phyloP scores from a whole-genome alignment of 2,113 vertebrate genomes.

The Noturus placidus region DNA sequence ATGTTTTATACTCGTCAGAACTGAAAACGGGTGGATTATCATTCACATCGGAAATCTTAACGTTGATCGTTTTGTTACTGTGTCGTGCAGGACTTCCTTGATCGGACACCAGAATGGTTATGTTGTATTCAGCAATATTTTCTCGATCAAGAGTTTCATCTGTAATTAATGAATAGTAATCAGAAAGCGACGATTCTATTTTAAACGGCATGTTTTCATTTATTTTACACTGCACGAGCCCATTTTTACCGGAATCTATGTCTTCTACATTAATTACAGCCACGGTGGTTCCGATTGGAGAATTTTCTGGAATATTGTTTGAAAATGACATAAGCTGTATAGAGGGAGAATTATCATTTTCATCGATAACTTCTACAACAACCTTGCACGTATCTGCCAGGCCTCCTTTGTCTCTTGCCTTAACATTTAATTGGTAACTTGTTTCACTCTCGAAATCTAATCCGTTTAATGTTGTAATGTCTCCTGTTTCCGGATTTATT shows the following conservation, averaged over 20 bases:
- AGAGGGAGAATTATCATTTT: constrained; percentile 69
- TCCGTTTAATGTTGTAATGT: neutral
- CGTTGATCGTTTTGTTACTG: too few species aligned
- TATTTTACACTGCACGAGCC: constrained; percentile 39
- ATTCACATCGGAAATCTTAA: too few species aligned
- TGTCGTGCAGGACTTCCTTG: too few species aligned
- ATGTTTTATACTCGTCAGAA: too few species aligned
- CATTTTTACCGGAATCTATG: constrained; percentile 55
- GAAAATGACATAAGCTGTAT: constrained; percentile 61
- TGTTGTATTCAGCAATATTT: constrained; percentile 49
- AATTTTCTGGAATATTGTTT: constrained; percentile 56
- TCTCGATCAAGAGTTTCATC: constrained; percentile 59
- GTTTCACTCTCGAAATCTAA: constrained; percentile 72
- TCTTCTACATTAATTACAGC: constrained; percentile 57
- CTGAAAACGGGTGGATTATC: too few species aligned
- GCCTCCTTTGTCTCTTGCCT: constrained; percentile 72
- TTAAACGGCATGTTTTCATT: constrained; percentile 44
- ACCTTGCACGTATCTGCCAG: constrained; percentile 64
- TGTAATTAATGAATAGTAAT: constrained; percentile 55
- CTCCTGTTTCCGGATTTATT: constrained; percentile 19
- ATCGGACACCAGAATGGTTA: too few species aligned
- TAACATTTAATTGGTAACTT: constrained; percentile 64
- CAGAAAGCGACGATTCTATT: constrained; percentile 55
- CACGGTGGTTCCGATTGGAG: constrained; percentile 48
- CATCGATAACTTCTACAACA: constrained; percentile 65